Base-by-base conservation (phyloP, 2,113 vertebrate genomes). In the Sinocyclocheilus grahami region DNA sequence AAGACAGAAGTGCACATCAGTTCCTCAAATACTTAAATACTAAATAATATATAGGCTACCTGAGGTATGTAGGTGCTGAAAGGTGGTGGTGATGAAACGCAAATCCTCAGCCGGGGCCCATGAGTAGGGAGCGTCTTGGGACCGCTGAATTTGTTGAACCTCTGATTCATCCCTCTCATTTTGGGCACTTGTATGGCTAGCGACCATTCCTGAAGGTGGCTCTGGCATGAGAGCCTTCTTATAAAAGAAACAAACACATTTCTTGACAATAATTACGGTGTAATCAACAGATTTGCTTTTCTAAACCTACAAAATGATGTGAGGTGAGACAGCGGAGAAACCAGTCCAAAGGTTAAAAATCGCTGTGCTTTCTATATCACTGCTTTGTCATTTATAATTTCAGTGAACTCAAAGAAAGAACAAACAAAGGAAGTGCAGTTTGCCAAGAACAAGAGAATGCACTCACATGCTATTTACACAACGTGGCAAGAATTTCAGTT, bases 1-100 rank as follows among this genome's bases (percentile, higher is more conserved):
- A 55, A 55, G 53, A 55, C 7, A 55, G 4, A 55, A 55, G 53
- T 55, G 16, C 53, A 55, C 16, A 55, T 20, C 53, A 20, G 16
- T 53, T 53, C 51, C 13, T 53, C 14, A 1, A 53, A 53, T 55
- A 9, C 14, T 53, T 53, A 53, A 53, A 53, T 53, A 18, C 5
- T 55, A 55, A 55, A 20, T 55, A 55, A 18, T 55, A 55, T 55
- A 55, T 55, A 42, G 7, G 42, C 42, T 8, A 55, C 53, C 93
- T 90, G 93, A 94, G 75, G 87, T 95, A 58, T 96, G 94, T 63
- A 98, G 94, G n/a, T 98, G 96, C 83, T 96, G 96, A 93, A 98
- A 97, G 51, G 95, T 97, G 85, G 94, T 95, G 83, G 96, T 95
- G 90, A 99, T 97, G 91, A 96, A 97, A 65, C 93, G 91, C 20